Evolutionary conservation across 92 coral and sea anemone genomes (phyloP).

Genomic region (Palythoa grandiflora): DNA sequence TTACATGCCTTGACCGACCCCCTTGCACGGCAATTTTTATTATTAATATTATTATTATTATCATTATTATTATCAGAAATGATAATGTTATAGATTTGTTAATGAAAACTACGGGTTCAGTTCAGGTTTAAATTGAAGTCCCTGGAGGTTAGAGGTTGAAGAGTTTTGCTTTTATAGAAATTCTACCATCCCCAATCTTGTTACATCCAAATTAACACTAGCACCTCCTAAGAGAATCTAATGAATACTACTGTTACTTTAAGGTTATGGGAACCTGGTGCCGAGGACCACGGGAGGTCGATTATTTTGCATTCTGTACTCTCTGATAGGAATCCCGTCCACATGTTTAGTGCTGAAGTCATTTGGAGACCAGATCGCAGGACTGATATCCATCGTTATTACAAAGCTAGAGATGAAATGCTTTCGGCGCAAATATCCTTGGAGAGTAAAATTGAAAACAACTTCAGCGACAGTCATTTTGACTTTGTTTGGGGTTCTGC

Average conservation of each 20-base stretch:
- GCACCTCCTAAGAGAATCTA: background rate
- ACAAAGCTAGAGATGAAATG: conserved; percentile 58
- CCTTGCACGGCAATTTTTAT: no score
- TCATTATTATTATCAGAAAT: no score
- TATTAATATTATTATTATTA: no score
- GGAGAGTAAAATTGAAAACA: conserved; percentile 70
- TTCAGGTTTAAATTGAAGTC: no score
- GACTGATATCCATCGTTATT: conserved; percentile 40
- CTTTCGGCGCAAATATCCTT: conserved; percentile 51
- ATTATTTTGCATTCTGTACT: conserved; percentile 72
- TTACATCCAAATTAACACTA: no score
- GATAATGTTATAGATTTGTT: no score
- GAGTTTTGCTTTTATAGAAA: no score
- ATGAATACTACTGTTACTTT: background rate
- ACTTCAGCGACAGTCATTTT: conserved; percentile 52
- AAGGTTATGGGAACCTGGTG: conserved; percentile 87
- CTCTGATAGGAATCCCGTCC: conserved; percentile 79
- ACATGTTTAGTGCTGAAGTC: conserved; percentile 80
- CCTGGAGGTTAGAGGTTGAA: no score
- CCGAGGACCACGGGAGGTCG: conserved; percentile 79
- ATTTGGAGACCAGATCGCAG: conserved; percentile 75
- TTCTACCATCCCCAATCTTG: no score
- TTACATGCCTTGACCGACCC: no score
- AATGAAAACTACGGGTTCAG: no score
- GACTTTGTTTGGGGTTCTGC: conserved; percentile 58